Conservation (phyloP, 1,140 invertebrate genomes). For the Macrobrachium rosenbergii region DNA sequence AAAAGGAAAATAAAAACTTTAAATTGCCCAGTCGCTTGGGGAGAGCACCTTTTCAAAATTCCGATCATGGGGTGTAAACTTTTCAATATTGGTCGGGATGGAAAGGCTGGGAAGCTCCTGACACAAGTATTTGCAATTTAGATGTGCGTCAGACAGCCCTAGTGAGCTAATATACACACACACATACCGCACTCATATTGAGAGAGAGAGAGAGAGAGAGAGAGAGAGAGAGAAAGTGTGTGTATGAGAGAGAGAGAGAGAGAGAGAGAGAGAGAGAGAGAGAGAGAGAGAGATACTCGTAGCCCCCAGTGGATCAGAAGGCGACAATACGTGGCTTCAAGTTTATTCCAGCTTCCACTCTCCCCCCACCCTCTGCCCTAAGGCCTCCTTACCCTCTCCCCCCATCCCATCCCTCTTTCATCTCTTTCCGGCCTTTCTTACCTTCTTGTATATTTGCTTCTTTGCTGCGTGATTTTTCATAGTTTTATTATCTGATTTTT, state of each 20-base stretch:
- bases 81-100: slow-evolving; percentile 55
- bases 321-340: too few species aligned
- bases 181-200: slow-evolving; percentile 4
- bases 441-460: too few species aligned
- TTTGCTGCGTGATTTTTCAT: too few species aligned
- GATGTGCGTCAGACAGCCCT: slow-evolving; percentile 57
- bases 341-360: too few species aligned
- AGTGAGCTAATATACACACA: slow-evolving; percentile 59
- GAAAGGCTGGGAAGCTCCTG: slow-evolving; percentile 20
- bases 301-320: neutral
- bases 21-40: slow-evolving; percentile 17
- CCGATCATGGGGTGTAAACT: slow-evolving; percentile 60
- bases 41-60: slow-evolving; percentile 57
- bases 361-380: too few species aligned
- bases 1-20: slow-evolving; percentile 10
- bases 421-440: too few species aligned
- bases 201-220: slow-evolving; percentile 29
- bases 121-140: slow-evolving; percentile 63
- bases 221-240: slow-evolving; percentile 11
- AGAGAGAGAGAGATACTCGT: slow-evolving; percentile 13
- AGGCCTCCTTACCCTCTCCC: too few species aligned
- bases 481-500: too few species aligned
- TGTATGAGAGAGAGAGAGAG: neutral
- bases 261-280: slow-evolving; percentile 32
- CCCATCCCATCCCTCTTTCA: too few species aligned